Evolutionary conservation across 2,113 vertebrate genomes (phyloP).

Genomic region (Orycteropus afer): DNA sequence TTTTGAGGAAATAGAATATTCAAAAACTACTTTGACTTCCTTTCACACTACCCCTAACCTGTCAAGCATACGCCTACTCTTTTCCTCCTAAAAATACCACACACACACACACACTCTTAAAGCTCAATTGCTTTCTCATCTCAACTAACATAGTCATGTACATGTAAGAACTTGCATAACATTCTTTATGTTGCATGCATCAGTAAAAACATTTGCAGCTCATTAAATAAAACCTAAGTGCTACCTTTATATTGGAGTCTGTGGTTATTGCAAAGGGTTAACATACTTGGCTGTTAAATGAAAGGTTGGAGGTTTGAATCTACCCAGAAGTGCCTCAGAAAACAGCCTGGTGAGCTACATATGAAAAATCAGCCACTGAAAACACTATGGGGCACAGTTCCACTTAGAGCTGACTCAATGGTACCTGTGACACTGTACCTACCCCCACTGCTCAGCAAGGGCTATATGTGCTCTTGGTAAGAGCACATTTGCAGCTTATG

Average conservation of each 20-base stretch:
- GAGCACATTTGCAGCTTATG: neutral
- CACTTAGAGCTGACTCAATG: neutral
- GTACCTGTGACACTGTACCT: neutral
- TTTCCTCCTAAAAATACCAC: neutral
- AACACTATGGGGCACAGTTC: neutral
- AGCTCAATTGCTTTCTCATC: neutral
- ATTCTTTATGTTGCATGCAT: neutral
- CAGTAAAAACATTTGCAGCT: neutral
- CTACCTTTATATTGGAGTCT: fast-evolving
- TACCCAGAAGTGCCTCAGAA: neutral
- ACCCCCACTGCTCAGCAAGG: neutral
- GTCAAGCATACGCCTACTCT: neutral
- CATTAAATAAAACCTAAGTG: neutral
- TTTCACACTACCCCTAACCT: too few relatives aligned
- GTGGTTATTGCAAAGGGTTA: neutral
- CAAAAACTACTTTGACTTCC: neutral
- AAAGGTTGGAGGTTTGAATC: neutral
- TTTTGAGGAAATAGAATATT: neutral
- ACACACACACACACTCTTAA: neutral
- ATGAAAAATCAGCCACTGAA: neutral
- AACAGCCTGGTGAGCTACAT: neutral
- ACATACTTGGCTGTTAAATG: neutral
- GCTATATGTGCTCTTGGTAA: neutral
- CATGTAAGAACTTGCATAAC: too few relatives aligned
- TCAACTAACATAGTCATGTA: fast-evolving